Percentiles rank a stretch among this genome's conserved stretches.
phyloP scores from a whole-genome alignment of 2,797 vertebrate species.

The Cygnus olor region DNA sequence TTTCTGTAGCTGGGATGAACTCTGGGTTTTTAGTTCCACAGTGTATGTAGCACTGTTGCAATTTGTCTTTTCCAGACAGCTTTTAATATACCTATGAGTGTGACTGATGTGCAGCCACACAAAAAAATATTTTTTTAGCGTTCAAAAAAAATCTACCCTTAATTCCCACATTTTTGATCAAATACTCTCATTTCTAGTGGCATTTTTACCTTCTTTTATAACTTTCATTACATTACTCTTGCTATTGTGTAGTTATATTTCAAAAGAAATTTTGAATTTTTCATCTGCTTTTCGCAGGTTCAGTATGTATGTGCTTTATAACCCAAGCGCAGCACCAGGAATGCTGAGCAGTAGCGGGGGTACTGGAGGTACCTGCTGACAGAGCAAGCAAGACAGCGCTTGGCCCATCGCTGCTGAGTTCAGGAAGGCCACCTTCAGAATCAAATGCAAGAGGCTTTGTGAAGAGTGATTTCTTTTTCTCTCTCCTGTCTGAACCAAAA shows the following conservation, averaged over 20 bases:
- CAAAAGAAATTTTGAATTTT: background rate
- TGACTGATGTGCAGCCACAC: too few relatives aligned
- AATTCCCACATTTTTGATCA: background rate
- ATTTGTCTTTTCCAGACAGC: background rate
- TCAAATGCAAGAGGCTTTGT: background rate
- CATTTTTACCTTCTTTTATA: background rate
- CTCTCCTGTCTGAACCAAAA: background rate
- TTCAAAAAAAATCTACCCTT: background rate
- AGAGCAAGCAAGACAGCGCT: background rate
- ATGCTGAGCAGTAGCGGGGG: background rate
- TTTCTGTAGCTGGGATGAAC: background rate
- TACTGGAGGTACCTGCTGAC: background rate
- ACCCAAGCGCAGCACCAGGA: background rate
- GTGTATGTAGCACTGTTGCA: background rate
- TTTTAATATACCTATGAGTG: background rate
- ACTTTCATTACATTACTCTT: background rate
- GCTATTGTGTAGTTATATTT: background rate
- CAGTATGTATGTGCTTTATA: background rate
- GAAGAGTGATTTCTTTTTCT: background rate
- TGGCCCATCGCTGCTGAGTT: fast-evolving
- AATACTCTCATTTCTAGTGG: background rate
- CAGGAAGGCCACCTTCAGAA: background rate
- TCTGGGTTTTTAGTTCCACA: background rate
- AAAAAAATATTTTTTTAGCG: background rate
- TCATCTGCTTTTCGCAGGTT: background rate